Evolutionary conservation across 2,888 invertebrate species (phyloP), one percentile per base, ranked within the genome.

Genomic region (Melinaea marsaeus): DNA sequence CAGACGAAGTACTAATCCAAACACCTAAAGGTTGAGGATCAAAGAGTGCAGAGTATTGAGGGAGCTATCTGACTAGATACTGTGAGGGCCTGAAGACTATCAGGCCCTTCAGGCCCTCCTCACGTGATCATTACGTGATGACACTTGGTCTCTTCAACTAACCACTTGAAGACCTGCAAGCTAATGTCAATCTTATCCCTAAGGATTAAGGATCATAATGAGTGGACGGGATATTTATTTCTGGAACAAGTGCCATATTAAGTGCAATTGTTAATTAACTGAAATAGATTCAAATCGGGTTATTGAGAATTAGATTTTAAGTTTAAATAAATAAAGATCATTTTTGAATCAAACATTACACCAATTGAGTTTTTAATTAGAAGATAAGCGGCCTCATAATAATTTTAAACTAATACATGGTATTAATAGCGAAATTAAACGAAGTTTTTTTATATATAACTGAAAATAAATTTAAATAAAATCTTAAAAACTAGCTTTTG

Each of bases 251-350:
- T 73, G 73, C 67, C 64, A 67, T 71, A 71, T 72, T 72, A 71
- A 73, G 73, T 71, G 71, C 71, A 71, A 68, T 72, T 66, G 63
- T 71, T 73, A 72, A 73, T 73, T 73, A 72, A 73, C 70, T 71
- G 67, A 69, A 73, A 71, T 68, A 71, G 70, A 69, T 70, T 64
- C 60, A 56, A 35, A 55, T n/a, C n/a, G n/a, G n/a, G 34, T 3
- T 42, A 60, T 42, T 62, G 59, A 9, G 67, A 66, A 64, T 55
- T 68, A 51, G 47, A 58, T 57, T 61, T 46, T 63, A 68, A 54
- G 7, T 0, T 1, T 6, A 22, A 32, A 0, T 7, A 3, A 7
- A 58, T 68, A 71, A 47, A 55, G 58, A 62, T 34, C 7, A 62
- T 60, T 66, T 66, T 60, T 48, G 37, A 37, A 34, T 1, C 33